phyloP scores from a whole-genome alignment of 2,888 invertebrate species.

The Cynaeus angustus region DNA sequence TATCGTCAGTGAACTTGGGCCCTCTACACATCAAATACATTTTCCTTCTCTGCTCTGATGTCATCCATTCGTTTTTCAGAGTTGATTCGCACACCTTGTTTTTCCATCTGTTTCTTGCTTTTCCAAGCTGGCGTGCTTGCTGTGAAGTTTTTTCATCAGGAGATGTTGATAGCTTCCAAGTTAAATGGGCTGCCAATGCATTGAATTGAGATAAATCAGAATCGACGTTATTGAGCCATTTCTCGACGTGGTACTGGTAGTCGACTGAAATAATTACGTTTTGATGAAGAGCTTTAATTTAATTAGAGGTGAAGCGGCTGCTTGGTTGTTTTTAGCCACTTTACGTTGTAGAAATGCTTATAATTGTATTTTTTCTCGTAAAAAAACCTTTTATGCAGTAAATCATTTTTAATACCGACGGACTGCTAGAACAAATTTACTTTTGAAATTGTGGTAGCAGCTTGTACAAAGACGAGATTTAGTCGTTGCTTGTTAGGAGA shows the following conservation, averaged over 20 bases:
- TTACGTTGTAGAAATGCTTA: no score
- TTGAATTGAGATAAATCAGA: constrained; percentile 61
- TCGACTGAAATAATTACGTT: constrained; percentile 52
- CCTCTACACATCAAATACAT: constrained; percentile 78
- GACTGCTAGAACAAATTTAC: no score
- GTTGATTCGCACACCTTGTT: constrained; percentile 64
- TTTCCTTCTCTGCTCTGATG: constrained; percentile 72
- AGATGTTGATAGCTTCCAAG: constrained; percentile 62
- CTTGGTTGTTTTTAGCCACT: no score
- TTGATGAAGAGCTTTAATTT: not conserved
- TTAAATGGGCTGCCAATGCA: constrained; percentile 60
- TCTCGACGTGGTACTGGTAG: constrained; percentile 60
- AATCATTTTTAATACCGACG: no score
- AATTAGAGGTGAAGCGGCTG: not conserved
- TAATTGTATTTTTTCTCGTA: no score
- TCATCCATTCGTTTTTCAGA: constrained; percentile 54
- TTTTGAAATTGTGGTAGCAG: no score
- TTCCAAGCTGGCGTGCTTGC: constrained; percentile 58
- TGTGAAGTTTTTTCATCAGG: constrained; percentile 56
- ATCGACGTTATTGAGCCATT: constrained; percentile 62
- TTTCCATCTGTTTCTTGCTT: constrained; percentile 66
- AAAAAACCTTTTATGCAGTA: no score
- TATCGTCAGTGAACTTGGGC: constrained; percentile 74
- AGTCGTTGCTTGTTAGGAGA: no score
- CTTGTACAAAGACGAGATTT: no score